Base-by-base conservation (phyloP, 1,140 invertebrate genomes). In the Rhopalosiphum padi region DNA sequence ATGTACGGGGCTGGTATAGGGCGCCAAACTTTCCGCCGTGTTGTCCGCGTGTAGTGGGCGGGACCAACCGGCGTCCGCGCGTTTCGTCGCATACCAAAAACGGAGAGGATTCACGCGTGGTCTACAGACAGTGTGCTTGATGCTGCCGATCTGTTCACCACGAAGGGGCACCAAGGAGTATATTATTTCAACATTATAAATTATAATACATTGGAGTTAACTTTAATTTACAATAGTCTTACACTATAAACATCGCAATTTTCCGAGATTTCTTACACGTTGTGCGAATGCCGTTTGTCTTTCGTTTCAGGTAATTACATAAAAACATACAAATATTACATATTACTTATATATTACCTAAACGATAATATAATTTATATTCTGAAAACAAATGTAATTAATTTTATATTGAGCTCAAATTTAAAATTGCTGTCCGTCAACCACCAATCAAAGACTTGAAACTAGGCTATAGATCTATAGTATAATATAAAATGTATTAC, bases 281-380 rank as follows among this genome's bases (percentile, higher is more conserved):
- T 35, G 6, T 48, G 25, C 77, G 9, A 55, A 93, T 93, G 91
- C 82, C 68, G 91, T 86, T 93, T 48, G 77, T 85, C 35, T 93
- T 85, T 37, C 91, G 25, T 53, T 53, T 93, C 91, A 93, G 91
- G 91, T 93, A 86, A 91, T 43, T 35, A n/a, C 43, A 88, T 48
- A 9, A n/a, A 68, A 68, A 68, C n/a, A 68, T 68, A 3, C 15
- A 68, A 11, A 68, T 68, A 9, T 11, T 68, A 68, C 30, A 68
- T 15, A n/a, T 30, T 37, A 37, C 37, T 37, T 37, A 37, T 18
- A n/a, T n/a, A n/a, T 68, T 37, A 37, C 37, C 37, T 68, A 11
- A n/a, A 68, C 30, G 60, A 37, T 37, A 37, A 18, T 18, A 68
- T 68, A 68, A 68, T 68, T n/a, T 18, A 60, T 60, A 60, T 60